Evolutionary conservation across 2,888 invertebrate species (phyloP).

Genomic region (Callosobruchus maculatus): DNA sequence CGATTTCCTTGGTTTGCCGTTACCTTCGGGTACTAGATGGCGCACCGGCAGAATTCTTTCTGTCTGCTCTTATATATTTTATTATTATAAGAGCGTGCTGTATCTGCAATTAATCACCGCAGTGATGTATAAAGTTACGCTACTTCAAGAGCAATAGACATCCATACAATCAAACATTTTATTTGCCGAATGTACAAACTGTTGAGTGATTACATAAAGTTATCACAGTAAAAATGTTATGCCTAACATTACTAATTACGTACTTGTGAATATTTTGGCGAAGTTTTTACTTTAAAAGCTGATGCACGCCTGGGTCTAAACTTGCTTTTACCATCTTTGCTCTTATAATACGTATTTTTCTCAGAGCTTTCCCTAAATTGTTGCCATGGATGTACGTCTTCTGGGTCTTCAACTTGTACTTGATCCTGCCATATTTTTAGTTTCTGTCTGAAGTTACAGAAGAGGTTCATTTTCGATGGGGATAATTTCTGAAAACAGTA

Average conservation of each 20-base stretch:
- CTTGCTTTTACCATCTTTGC: neutral
- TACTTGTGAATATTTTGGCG: neutral
- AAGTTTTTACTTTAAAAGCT: neutral
- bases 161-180: no score
- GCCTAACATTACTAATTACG: neutral
- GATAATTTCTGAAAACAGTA: constrained; percentile 21
- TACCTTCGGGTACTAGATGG: no score
- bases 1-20: no score
- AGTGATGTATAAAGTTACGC: no score
- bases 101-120: no score
- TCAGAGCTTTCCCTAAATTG: constrained; percentile 51
- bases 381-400: constrained; percentile 61
- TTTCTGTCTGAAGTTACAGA: constrained; percentile 49
- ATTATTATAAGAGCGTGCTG: no score
- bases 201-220: neutral
- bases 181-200: no score
- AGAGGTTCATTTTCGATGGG: constrained; percentile 39
- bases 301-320: neutral
- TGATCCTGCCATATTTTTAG: constrained; percentile 52
- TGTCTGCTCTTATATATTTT: no score
- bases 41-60: no score
- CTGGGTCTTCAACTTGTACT: constrained; percentile 49
- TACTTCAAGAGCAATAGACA: no score
- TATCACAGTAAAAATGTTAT: neutral
- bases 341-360: neutral